A percentile compares a stretch with the other conserved stretches of the same genome.
Conservation (phyloP, 2,888 invertebrate genomes). For the Timandra comae region DNA sequence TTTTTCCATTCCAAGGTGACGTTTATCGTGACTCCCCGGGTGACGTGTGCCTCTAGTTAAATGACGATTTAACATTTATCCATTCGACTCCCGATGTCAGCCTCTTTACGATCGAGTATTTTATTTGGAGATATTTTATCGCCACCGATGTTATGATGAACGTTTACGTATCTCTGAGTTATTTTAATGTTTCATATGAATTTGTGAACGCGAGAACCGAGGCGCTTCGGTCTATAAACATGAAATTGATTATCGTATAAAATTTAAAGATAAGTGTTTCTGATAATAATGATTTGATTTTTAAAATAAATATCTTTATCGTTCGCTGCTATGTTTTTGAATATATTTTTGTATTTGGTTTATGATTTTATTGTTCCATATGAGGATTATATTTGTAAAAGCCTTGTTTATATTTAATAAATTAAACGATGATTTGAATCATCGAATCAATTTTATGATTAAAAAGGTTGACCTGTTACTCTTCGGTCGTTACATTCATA, state of each 20-base stretch:
- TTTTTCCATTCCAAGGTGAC: slow-evolving; percentile 72
- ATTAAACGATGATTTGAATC: background rate
- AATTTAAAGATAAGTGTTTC: slow-evolving; percentile 23
- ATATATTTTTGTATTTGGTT: background rate
- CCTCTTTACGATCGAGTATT: slow-evolving; percentile 67
- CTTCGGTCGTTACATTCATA: background rate
- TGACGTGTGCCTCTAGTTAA: slow-evolving; percentile 58
- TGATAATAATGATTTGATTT: slow-evolving; percentile 15
- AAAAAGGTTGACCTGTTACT: slow-evolving; percentile 1
- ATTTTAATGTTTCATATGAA: slow-evolving; percentile 59
- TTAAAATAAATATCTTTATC: slow-evolving; percentile 14
- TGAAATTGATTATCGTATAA: slow-evolving; percentile 51
- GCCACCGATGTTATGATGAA: slow-evolving; percentile 69
- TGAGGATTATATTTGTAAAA: background rate
- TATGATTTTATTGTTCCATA: background rate
- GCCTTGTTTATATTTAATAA: background rate
- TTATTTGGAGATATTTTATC: slow-evolving; percentile 69
- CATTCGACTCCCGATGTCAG: slow-evolving; percentile 65
- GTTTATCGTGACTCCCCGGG: slow-evolving; percentile 70
- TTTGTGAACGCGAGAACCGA: slow-evolving; percentile 45
- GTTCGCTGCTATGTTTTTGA: background rate
- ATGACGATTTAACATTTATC: slow-evolving; percentile 67
- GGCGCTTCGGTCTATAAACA: slow-evolving; percentile 44
- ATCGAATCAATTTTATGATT: slow-evolving; percentile 2
- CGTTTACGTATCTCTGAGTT: slow-evolving; percentile 53